Evolutionary conservation across 2,888 invertebrate genomes (phyloP), one percentile per base, ranked within the genome.

Genomic region (Tetrapedia diversipes): DNA sequence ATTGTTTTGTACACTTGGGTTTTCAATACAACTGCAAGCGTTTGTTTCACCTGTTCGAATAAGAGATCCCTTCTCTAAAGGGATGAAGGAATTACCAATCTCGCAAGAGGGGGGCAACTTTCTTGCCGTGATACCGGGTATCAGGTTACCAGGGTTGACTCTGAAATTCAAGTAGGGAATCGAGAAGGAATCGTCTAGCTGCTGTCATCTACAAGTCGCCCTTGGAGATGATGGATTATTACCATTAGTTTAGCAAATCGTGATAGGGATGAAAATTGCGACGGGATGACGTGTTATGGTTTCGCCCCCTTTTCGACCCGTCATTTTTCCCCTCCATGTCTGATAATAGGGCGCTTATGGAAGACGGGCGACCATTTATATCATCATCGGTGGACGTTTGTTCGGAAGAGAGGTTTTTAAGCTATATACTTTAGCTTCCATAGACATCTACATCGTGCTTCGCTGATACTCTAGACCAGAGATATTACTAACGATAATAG

Each of bases 201-300:
- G 43, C 73, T 61, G 76, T 77, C 82, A 75, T 32, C 56, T 39
- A 53, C 65, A 19, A 73, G 64, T 51, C 65, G 57, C 47, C 27
- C 27, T 37, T 54, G 41, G 34, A 53, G 60, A 66, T 83, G 83
- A 83, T 83, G 79, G 83, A 83, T 83, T 72, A 77, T 49, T 54
- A 57, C 79, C 81, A 83, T 83, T 82, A 82, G 78, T 59, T 72
- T 74, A 39, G 68, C 67, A 60, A 68, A 72, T 66, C 66, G 34
- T 51, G 56, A 34, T 24, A 47, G 43, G 37, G 66, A 51, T 27
- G 19, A 22, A 32, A 49, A 49, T 71, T 49, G 34, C 37, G 43
- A 64, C 54, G 27, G 24, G 29, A 32, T 60, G 54, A 61, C 69
- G 11, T 47, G 60, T 43, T 56, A 43, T 56, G 53, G 45, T 66